Evolutionary conservation across 1,140 invertebrate genomes (phyloP).

Genomic region (Luehdorfia chinensis): DNA sequence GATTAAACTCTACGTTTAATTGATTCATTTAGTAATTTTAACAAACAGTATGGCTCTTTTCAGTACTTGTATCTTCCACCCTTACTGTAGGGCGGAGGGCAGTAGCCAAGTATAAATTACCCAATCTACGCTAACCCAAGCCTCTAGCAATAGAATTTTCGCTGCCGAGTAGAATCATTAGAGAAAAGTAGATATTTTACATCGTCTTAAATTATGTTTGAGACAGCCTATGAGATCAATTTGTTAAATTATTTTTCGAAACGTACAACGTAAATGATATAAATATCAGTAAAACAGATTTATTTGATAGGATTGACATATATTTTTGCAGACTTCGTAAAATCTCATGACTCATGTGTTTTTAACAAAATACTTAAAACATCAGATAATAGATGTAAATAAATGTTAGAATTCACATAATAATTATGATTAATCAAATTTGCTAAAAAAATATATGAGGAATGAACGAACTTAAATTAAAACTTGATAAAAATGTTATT

Average conservation of each 20-base stretch:
- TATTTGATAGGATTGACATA: background rate
- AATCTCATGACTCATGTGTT: no score
- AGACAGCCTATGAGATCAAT: conserved; percentile 43
- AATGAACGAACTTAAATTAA: no score
- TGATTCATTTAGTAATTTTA: conserved; percentile 68
- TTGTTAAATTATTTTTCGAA: conserved; percentile 18
- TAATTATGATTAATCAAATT: no score
- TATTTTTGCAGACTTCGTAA: no score
- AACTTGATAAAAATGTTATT: no score
- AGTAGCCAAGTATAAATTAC: conserved; percentile 74
- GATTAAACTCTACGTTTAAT: conserved; percentile 52
- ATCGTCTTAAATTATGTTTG: conserved; percentile 55
- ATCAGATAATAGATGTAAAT: no score
- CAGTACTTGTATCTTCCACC: conserved; percentile 52
- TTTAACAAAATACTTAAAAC: no score
- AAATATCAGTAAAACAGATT: background rate
- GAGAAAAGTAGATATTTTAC: conserved; percentile 37
- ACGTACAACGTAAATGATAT: background rate
- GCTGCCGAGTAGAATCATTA: conserved; percentile 54
- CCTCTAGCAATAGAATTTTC: conserved; percentile 69
- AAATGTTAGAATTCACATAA: no score
- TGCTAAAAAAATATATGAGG: no score
- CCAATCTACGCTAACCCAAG: conserved; percentile 71
- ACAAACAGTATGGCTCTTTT: conserved; percentile 54
- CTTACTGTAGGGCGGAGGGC: conserved; percentile 34